These are phyloP conservation scores for Chrysochloris asiatica DNA, from an alignment of 2,113 vertebrate species.

Conservation along the genomic window DNA sequence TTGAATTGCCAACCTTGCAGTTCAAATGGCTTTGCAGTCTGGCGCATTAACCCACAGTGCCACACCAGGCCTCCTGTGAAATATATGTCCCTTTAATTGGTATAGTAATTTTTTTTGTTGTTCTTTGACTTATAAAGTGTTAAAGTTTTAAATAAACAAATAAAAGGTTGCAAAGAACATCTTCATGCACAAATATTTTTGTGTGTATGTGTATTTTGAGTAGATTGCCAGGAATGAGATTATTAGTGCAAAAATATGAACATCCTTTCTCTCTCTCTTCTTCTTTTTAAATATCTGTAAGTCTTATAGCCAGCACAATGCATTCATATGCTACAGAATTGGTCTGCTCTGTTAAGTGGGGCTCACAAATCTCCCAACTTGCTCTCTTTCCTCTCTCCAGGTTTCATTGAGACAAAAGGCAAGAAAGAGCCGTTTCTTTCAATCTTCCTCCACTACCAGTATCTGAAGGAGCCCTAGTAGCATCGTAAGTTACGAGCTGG, in stretches of 20 bases:
- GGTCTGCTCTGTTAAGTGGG: too few relatives aligned
- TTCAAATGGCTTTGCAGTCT: too few relatives aligned
- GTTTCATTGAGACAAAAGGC: too few relatives aligned
- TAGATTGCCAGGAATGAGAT: not conserved
- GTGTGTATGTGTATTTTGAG: not conserved
- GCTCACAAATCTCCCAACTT: too few relatives aligned
- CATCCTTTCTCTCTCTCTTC: too few relatives aligned
- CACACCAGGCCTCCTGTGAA: too few relatives aligned
- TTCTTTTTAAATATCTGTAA: too few relatives aligned
- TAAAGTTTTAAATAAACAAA: not conserved
- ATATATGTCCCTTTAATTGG: not conserved
- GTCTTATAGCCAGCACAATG: not conserved
- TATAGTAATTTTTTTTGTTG: not conserved
- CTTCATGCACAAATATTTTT: not conserved
- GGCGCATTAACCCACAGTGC: too few relatives aligned
- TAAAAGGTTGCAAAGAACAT: not conserved
- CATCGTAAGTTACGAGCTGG: too few relatives aligned
- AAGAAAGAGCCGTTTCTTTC: not conserved
- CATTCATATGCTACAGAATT: not conserved
- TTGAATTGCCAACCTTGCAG: too few relatives aligned
- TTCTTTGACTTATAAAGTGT: not conserved
- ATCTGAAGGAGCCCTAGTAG: too few relatives aligned
- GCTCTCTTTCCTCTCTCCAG: not conserved
- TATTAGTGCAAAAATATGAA: constrained; percentile 4
- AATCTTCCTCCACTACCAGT: too few relatives aligned